These are phyloP conservation scores for Brachynemurus nebulosus DNA, from an alignment of 2,888 invertebrate species.

Conservation along the genomic window DNA sequence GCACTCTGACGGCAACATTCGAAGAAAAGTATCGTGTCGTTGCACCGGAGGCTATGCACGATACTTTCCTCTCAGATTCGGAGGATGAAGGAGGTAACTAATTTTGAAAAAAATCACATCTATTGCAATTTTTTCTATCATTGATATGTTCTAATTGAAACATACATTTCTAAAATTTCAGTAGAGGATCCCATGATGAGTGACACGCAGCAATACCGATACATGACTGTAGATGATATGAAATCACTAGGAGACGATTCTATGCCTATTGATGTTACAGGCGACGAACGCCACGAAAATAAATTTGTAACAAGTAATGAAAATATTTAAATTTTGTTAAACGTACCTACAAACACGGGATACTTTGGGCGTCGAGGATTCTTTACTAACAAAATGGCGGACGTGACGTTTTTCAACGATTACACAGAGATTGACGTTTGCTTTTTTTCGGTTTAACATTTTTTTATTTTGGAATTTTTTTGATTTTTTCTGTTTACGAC, in stretches of 20 bases:
- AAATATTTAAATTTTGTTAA: too few relatives aligned
- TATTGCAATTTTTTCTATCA: slow-evolving; percentile 3
- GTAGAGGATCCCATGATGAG: slow-evolving; percentile 55
- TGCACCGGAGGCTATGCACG: slow-evolving; percentile 97
- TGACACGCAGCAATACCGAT: slow-evolving; percentile 58
- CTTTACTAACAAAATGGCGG: too few relatives aligned
- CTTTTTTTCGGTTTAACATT: too few relatives aligned
- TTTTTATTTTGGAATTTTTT: too few relatives aligned
- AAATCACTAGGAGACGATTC: slow-evolving; percentile 64
- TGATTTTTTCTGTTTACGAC: too few relatives aligned
- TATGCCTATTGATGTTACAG: slow-evolving; percentile 33
- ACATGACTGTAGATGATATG: slow-evolving; percentile 71
- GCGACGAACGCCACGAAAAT: slow-evolving; percentile 31
- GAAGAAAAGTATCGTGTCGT: slow-evolving; percentile 97
- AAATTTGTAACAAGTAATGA: slow-evolving; percentile 8
- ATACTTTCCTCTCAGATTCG: slow-evolving; percentile 95
- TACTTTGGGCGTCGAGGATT: too few relatives aligned
- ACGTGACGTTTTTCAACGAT: too few relatives aligned
- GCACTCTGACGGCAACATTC: slow-evolving; percentile 39
- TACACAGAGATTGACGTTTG: too few relatives aligned
- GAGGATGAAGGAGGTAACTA: slow-evolving; percentile 92
- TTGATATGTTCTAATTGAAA: slow-evolving; percentile 9
- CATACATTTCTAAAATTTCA: slow-evolving; percentile 22
- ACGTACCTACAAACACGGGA: too few relatives aligned
- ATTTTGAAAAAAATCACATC: too few relatives aligned